Evolutionary conservation across 1,140 invertebrate genomes (phyloP), one percentile per base, ranked within the genome.

Genomic region (Amphibalanus amphitrite): DNA sequence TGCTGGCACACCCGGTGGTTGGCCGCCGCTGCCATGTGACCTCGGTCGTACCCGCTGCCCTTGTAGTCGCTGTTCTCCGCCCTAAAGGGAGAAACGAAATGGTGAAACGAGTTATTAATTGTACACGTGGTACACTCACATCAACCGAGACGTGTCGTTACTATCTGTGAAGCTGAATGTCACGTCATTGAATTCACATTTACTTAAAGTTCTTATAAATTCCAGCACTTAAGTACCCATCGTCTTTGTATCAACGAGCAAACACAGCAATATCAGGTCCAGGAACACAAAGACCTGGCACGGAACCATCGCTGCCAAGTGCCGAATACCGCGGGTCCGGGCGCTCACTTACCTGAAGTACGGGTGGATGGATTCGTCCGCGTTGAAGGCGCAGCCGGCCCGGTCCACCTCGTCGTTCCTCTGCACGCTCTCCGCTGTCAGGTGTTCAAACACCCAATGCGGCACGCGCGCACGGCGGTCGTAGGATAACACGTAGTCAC

Each of bases 381-480:
- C 85, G 72, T 80, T 85, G 82, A 98, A 99, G 69, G 92, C 87
- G 82, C 90, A 93, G 78, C 90, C 90, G 1, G 87, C 83, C 70
- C 93, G 82, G 77, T 95, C 88, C 3, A 96, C 87, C 17, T 81
- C 79, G 10, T 87, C 83, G 77, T 90, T 90, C 59, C 79, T 78
- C 25, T 85, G 85, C 10, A 97, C 79, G 73, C 85, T 85, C 4
- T 92, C 88, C 71, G 85, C 85, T 0, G 90, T 95, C 17, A 99
- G 80, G 80, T 98, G 95, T 80, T 99, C 97, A 80, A 97, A 93
- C 0, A 98, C 95, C 97, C 97, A 99, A 80, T 95, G 86, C 1
- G 96, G 88, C 67, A 93, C 88, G 74, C 91, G 83, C 73, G 89
- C 95, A 74, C 92, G 83, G 73, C 88, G 84, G 78, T 99, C 96